phyloP scores from a whole-genome alignment of 2,888 invertebrate species.

The Drosophila kokeensis region DNA sequence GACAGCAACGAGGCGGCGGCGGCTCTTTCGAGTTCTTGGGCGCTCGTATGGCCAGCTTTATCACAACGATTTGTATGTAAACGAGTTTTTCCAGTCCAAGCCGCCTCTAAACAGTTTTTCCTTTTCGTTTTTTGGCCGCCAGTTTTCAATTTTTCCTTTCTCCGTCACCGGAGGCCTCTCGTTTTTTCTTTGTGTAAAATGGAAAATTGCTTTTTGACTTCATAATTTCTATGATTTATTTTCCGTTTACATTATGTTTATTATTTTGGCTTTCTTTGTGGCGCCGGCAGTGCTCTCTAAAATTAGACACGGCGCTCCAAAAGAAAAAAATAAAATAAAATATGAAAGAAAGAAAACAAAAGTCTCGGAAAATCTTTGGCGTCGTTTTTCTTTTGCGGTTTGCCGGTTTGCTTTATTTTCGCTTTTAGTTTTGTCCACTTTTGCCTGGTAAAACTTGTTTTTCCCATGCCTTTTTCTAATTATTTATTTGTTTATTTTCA shows the following conservation, averaged over 20 bases:
- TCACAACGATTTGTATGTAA: constrained; percentile 84
- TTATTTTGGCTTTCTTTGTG: constrained; percentile 61
- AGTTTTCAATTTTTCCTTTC: constrained; percentile 77
- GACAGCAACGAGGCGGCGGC: constrained; percentile 72
- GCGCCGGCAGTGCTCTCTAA: constrained; percentile 47
- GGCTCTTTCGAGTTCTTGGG: constrained; percentile 84
- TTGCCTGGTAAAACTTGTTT: constrained; percentile 55
- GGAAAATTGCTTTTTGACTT: constrained; percentile 65
- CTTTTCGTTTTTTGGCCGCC: constrained; percentile 60
- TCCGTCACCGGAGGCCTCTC: constrained; percentile 43
- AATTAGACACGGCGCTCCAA: constrained; percentile 19
- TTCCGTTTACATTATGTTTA: constrained; percentile 62
- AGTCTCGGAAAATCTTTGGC: constrained; percentile 43
- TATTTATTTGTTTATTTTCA: neutral
- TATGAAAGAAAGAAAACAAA: constrained; percentile 11
- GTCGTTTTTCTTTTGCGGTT: constrained; percentile 51
- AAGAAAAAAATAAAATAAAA: neutral
- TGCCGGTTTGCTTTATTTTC: constrained; percentile 38
- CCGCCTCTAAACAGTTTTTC: constrained; percentile 49
- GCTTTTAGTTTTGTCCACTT: constrained; percentile 46
- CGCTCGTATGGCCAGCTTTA: constrained; percentile 84
- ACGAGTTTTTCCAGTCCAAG: constrained; percentile 80
- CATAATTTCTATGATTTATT: constrained; percentile 77
- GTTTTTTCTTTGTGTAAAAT: constrained; percentile 52
- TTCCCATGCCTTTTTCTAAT: constrained; percentile 17